Percentiles rank a stretch among this genome's conserved stretches.
These are phyloP conservation scores for Bovichtus variegatus DNA, from an alignment of 2,797 vertebrate genomes.

Conservation along the genomic window DNA sequence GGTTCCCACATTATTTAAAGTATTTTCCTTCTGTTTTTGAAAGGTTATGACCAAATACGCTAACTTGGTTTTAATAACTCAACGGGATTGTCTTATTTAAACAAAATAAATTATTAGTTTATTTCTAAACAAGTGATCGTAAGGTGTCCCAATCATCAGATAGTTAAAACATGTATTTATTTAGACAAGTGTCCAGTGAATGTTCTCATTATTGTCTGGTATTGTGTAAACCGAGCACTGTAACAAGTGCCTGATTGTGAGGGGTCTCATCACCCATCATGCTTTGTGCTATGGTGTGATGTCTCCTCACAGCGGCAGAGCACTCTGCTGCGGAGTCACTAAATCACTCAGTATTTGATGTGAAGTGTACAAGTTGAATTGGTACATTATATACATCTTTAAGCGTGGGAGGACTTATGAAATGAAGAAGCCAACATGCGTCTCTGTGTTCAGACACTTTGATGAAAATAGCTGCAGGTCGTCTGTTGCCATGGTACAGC, in stretches of 20 bases:
- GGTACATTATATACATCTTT: neutral
- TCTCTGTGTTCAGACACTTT: slow-evolving; percentile 22
- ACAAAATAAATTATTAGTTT: neutral
- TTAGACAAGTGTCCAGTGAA: neutral
- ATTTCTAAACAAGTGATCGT: neutral
- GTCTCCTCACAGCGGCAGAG: slow-evolving; percentile 62
- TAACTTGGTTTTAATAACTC: neutral
- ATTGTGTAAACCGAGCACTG: slow-evolving; percentile 14
- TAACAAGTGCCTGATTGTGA: slow-evolving; percentile 77
- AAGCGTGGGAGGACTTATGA: neutral
- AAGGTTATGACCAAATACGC: slow-evolving; percentile 24
- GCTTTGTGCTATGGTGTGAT: slow-evolving; percentile 69
- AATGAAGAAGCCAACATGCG: slow-evolving; percentile 21
- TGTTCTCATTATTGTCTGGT: slow-evolving; percentile 1
- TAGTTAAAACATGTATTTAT: neutral
- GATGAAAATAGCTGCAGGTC: slow-evolving; percentile 37
- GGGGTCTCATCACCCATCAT: slow-evolving; percentile 41
- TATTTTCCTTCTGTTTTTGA: slow-evolving; percentile 35
- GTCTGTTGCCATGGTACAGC: slow-evolving; percentile 51
- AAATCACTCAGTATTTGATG: slow-evolving; percentile 15
- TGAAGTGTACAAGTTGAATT: neutral
- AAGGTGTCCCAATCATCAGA: neutral
- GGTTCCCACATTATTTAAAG: slow-evolving; percentile 30
- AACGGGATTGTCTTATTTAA: neutral
- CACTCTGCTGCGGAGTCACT: slow-evolving; percentile 17